Evolutionary conservation across 1,140 invertebrate genomes (phyloP).

Genomic region (Acromyrmex heyeri): DNA sequence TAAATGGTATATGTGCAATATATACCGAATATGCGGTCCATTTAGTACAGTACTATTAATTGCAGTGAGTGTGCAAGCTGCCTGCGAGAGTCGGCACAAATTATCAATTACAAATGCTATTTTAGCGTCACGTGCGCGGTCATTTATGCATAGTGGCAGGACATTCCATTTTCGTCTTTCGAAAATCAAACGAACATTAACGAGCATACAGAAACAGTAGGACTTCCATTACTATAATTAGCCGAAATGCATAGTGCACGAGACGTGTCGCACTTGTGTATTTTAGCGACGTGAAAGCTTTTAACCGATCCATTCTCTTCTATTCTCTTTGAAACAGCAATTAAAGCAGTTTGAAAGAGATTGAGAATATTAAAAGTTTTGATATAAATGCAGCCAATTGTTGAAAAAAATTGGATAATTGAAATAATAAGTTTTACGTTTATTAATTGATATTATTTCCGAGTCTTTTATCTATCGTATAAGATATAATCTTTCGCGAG

Average conservation of each 20-base stretch:
- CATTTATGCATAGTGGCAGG: conserved; percentile 4
- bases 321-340: conserved; percentile 12
- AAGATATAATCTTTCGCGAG: neutral
- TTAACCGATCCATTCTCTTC: neutral
- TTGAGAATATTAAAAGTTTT: conserved; percentile 4
- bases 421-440: neutral
- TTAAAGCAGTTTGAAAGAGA: neutral
- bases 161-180: conserved; percentile 55
- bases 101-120: conserved; percentile 51
- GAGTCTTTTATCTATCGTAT: neutral
- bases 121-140: conserved; percentile 25
- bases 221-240: conserved; percentile 55
- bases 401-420: neutral
- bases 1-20: neutral
- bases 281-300: conserved; percentile 45
- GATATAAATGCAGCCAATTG: neutral
- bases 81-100: neutral
- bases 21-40: neutral
- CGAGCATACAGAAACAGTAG: neutral
- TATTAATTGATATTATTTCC: neutral
- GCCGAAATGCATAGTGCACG: conserved; percentile 34
- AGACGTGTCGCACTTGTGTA: conserved; percentile 25
- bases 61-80: conserved; percentile 8
- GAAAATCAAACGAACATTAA: conserved; percentile 47
- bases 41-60: conserved; percentile 35